Conservation (phyloP, 2,797 vertebrate genomes). For the Cossypha heuglini region DNA sequence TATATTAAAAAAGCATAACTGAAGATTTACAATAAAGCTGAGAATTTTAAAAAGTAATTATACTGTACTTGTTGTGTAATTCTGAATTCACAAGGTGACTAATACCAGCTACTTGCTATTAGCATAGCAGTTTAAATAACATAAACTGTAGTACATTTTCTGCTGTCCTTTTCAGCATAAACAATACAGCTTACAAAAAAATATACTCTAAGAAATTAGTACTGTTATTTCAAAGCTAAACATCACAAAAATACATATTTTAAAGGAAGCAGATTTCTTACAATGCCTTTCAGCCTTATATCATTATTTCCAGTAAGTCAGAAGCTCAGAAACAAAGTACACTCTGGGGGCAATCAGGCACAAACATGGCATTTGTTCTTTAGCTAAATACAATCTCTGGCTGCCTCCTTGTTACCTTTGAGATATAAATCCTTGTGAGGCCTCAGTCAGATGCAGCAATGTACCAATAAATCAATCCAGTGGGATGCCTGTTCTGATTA, state of each 20-base stretch:
- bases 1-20: neutral
- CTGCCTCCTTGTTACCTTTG: neutral
- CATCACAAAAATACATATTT: neutral
- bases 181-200: neutral
- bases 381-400: neutral
- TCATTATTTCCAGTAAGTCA: neutral
- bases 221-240: conserved; percentile 18
- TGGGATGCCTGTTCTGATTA: neutral
- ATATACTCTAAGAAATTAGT: conserved; percentile 2
- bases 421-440: neutral
- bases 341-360: neutral
- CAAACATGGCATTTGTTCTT: neutral
- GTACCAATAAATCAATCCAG: neutral
- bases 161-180: neutral
- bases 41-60: conserved; percentile 20
- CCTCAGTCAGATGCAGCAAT: neutral
- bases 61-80: neutral
- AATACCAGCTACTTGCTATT: neutral
- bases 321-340: neutral
- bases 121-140: neutral
- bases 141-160: neutral
- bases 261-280: neutral
- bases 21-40: neutral
- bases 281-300: neutral
- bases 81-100: conserved; percentile 7